Percentiles rank a stretch among this genome's conserved stretches.
These are phyloP conservation scores for Drosophila nigritarsus DNA, from an alignment of 2,888 invertebrate species.

Conservation along the genomic window DNA sequence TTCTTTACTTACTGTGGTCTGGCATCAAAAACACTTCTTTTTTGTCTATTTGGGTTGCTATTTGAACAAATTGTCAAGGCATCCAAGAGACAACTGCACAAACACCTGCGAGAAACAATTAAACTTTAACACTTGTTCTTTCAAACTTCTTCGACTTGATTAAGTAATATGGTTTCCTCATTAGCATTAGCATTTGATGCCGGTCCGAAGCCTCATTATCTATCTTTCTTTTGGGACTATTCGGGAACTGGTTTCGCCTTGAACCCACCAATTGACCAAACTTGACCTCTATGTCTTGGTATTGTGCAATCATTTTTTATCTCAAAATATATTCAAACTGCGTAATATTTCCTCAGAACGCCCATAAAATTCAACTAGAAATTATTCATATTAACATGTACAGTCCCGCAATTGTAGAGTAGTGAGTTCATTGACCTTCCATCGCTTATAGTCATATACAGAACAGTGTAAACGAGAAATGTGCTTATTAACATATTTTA, in stretches of 20 bases:
- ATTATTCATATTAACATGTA: constrained; percentile 27
- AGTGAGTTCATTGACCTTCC: constrained; percentile 57
- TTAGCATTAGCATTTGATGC: constrained; percentile 6
- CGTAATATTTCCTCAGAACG: constrained; percentile 10
- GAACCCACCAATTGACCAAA: constrained; percentile 26
- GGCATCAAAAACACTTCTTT: constrained; percentile 59
- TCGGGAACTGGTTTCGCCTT: constrained; percentile 45
- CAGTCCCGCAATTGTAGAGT: constrained; percentile 33
- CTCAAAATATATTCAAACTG: constrained; percentile 10
- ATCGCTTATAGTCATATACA: constrained; percentile 12
- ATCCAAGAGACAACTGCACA: constrained; percentile 26
- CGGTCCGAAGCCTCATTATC: background rate
- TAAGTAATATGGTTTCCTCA: constrained; percentile 8
- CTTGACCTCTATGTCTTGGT: constrained; percentile 61
- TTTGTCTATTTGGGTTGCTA: constrained; percentile 61
- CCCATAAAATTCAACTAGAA: constrained; percentile 20
- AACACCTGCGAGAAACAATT: constrained; percentile 1
- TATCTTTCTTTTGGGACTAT: constrained; percentile 7
- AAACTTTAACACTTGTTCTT: constrained; percentile 34
- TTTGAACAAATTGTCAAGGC: constrained; percentile 57
- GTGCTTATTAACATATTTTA: background rate
- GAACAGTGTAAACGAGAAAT: constrained; percentile 34
- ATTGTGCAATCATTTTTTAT: constrained; percentile 7
- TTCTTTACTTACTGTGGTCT: constrained; percentile 40
- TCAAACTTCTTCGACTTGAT: background rate